Conservation (phyloP, 2,888 invertebrate species). For the Ganaspis brasiliensis region DNA sequence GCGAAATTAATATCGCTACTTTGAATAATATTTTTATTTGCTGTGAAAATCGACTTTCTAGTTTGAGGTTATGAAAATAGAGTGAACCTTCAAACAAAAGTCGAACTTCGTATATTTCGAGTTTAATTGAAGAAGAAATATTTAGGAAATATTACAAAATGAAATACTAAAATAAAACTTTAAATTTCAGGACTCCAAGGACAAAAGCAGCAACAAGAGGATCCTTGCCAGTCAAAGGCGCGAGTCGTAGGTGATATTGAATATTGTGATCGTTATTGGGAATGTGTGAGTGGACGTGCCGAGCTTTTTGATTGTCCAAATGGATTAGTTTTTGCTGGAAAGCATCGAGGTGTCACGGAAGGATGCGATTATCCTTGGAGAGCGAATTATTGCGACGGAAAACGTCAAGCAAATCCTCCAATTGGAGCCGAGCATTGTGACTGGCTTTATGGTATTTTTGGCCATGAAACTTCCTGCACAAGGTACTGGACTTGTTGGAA, state of each 20-base stretch:
- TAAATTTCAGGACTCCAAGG: slow-evolving; percentile 67
- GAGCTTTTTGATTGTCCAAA: slow-evolving; percentile 95
- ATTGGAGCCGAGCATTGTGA: slow-evolving; percentile 93
- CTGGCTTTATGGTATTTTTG: slow-evolving; percentile 96
- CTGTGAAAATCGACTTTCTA: too few relatives aligned
- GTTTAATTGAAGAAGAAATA: too few relatives aligned
- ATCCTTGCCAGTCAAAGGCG: slow-evolving; percentile 91
- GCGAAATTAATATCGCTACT: too few relatives aligned
- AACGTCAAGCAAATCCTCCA: slow-evolving; percentile 91
- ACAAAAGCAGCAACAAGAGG: slow-evolving; percentile 83
- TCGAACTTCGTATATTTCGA: too few relatives aligned
- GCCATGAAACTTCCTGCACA: slow-evolving; percentile 96
- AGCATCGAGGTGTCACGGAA: slow-evolving; percentile 92
- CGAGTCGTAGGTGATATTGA: slow-evolving; percentile 89
- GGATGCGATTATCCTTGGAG: slow-evolving; percentile 96
- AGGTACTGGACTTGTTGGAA: slow-evolving; percentile 98
- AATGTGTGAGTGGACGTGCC: slow-evolving; percentile 91
- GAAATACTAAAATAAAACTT: background rate
- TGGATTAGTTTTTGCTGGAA: slow-evolving; percentile 94
- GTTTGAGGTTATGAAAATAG: too few relatives aligned
- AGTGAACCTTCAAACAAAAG: too few relatives aligned
- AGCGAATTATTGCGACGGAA: slow-evolving; percentile 92
- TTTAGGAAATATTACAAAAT: too few relatives aligned
- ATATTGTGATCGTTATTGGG: slow-evolving; percentile 93
- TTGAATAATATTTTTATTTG: too few relatives aligned